Evolutionary conservation across 2,797 vertebrate genomes (phyloP).

Genomic region (Darevskia nairensis): DNA sequence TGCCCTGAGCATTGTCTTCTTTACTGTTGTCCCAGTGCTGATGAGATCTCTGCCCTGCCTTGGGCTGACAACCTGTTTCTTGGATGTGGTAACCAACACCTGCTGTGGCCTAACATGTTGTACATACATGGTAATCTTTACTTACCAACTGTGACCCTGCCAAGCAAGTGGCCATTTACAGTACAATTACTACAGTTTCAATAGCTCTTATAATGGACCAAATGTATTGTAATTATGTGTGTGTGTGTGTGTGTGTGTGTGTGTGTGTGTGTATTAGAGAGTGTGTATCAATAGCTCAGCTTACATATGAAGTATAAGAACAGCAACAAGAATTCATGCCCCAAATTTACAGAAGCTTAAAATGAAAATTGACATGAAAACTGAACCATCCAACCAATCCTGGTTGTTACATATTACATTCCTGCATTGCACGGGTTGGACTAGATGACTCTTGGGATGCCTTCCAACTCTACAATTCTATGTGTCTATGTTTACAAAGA

Average conservation of each 20-base stretch:
- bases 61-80: neutral
- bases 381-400: no score
- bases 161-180: neutral
- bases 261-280: neutral
- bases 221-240: neutral
- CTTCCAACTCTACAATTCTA: no score
- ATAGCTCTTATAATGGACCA: neutral
- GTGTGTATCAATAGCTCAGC: no score
- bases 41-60: neutral
- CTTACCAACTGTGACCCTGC: neutral
- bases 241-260: neutral
- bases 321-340: no score
- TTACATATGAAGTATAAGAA: no score
- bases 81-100: neutral
- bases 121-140: neutral
- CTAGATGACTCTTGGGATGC: no score
- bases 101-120: neutral
- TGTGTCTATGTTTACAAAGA: no score
- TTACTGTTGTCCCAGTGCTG: neutral
- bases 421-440: no score
- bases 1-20: neutral
- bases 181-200: neutral
- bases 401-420: no score
- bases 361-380: no score
- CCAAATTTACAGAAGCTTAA: no score